phyloP scores from a whole-genome alignment of 2,113 vertebrate genomes.

The Rattus rattus region DNA sequence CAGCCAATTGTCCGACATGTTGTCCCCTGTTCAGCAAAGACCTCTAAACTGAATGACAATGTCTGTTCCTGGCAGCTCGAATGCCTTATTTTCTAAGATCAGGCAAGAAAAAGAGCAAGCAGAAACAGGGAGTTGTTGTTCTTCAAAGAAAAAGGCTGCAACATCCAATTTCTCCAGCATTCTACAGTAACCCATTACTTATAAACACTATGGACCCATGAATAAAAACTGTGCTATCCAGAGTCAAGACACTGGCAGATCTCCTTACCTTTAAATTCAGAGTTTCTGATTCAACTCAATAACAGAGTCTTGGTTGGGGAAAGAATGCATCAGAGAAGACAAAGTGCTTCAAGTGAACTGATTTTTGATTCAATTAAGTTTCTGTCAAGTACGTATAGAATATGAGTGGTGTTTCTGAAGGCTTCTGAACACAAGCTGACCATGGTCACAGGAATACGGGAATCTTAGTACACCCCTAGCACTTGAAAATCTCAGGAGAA shows the following conservation, averaged over 20 bases:
- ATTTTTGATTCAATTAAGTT: slow-evolving; percentile 11
- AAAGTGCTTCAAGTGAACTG: slow-evolving; percentile 47
- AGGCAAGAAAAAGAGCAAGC: slow-evolving; percentile 16
- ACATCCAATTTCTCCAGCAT: slow-evolving; percentile 15
- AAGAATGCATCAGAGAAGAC: slow-evolving; percentile 6
- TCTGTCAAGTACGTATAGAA: slow-evolving; percentile 47
- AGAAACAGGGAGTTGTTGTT: slow-evolving; percentile 20
- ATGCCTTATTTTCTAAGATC: not conserved
- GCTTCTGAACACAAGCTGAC: slow-evolving; percentile 55
- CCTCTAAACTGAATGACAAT: not conserved
- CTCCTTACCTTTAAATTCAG: not conserved
- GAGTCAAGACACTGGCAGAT: not conserved
- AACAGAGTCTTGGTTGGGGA: not conserved
- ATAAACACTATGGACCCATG: not conserved
- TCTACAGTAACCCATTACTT: slow-evolving; percentile 21
- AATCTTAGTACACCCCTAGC: slow-evolving; percentile 37
- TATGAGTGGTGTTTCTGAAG: not conserved
- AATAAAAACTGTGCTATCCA: not conserved
- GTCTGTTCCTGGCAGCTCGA: not conserved
- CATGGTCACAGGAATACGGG: slow-evolving; percentile 61
- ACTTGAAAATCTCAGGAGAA: not conserved
- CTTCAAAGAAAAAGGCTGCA: not conserved
- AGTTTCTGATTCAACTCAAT: not conserved
- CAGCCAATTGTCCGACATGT: slow-evolving; percentile 50
- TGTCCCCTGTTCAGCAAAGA: not conserved